Base-by-base conservation (phyloP, 2,888 invertebrate genomes). In the Lysandra coridon region DNA sequence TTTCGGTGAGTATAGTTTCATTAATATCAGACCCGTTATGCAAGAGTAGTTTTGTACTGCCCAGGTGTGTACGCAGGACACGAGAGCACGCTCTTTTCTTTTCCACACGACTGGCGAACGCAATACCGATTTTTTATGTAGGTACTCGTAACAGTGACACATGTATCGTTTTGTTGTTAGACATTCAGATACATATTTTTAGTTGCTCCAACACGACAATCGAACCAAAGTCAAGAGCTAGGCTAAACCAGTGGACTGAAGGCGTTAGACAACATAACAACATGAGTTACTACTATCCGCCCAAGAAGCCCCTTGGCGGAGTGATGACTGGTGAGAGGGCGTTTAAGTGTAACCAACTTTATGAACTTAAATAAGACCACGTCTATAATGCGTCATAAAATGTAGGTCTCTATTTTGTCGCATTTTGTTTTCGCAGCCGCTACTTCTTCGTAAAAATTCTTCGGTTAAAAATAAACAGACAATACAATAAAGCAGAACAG, bases 321-420 rank as follows among this genome's bases (percentile, higher is more conserved):
- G 75, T 75, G 75, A 75, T 23, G 49, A 75, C 49, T 75, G 30
- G 23, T 75, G 14, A 14, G 49, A 44, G 49, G 75, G 44, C 23
- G 49, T 75, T 75, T 53, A 44, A 44, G 30, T 75, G 75, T 49
- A 49, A 44, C 53, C 30, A 53, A 53, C 75, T 75, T 75, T 49
- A 75, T 75, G 75, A 75, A 75, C 49, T 75, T 30, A 49, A 74
- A 74, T 74, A 74, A 49, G 53, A 75, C 53, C 44, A 23, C 75
- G 49, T 75, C 49, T 30, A 75, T 75, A 30, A 75, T 53, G 69
- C 33, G 2, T 33, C 33, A 14, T 5, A 33, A 14, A 69, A 64
- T 30, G 10, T 23, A 30, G 10, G 30, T 33, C 14, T 37, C 14
- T 37, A 69, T 14, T 37, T 69, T 17, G 33, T 69, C 14, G 69